Evolutionary conservation across 2,888 invertebrate species (phyloP).

Genomic region (Willowsia nigromaculata): DNA sequence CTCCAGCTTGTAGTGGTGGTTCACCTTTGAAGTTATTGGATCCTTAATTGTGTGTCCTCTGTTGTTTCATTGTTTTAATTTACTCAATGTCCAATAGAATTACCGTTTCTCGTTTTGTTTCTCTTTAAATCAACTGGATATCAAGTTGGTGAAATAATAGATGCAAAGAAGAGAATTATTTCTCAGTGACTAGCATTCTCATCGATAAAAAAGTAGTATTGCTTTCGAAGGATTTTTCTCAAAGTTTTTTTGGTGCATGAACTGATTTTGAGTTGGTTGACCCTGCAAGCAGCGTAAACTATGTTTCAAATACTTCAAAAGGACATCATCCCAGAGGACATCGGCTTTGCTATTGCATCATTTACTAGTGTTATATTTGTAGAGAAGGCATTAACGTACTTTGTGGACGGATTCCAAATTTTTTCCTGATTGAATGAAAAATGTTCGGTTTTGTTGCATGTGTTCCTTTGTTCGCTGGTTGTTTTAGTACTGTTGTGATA

Average conservation of each 20-base stretch:
- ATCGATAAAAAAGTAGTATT: no score
- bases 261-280: background rate
- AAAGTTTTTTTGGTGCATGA: background rate
- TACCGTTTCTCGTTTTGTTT: no score
- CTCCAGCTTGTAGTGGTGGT: no score
- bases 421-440: background rate
- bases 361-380: background rate
- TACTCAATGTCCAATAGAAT: background rate
- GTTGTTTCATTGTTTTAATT: background rate
- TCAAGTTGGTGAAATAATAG: no score
- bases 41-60: background rate
- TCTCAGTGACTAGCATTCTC: no score
- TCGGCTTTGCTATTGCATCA: background rate
- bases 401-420: constrained; percentile 20
- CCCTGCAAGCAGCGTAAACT: background rate
- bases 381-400: background rate
- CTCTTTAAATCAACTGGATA: no score
- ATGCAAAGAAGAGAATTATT: no score
- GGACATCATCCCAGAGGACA: no score
- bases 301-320: background rate
- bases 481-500: background rate
- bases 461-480: background rate
- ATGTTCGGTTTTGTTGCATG: background rate
- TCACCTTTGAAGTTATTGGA: background rate
- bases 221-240: background rate